A percentile compares a stretch with the other conserved stretches of the same genome.
Conservation (phyloP, 2,113 vertebrate genomes). For the Zingel zingel region DNA sequence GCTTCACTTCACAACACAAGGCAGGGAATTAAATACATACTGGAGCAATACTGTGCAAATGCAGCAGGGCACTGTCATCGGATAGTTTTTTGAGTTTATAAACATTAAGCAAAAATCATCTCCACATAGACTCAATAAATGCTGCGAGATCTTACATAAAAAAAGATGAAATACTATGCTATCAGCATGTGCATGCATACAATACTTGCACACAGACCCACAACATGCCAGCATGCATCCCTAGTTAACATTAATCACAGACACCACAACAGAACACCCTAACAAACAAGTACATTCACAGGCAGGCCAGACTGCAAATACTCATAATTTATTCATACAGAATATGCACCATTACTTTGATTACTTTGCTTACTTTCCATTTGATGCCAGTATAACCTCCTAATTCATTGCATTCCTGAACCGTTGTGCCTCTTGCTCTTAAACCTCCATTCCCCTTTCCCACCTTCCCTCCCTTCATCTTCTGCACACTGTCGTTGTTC, state of each 20-base stretch:
- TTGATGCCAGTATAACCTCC: slow-evolving; percentile 40
- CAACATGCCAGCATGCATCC: neutral
- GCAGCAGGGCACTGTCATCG: neutral
- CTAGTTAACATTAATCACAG: slow-evolving; percentile 1
- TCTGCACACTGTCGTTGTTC: slow-evolving; percentile 58
- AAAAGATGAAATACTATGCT: neutral
- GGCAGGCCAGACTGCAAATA: slow-evolving; percentile 5
- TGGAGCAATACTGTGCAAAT: neutral
- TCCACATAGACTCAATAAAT: neutral
- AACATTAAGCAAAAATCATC: neutral
- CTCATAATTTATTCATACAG: slow-evolving; percentile 29
- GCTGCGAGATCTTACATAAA: neutral
- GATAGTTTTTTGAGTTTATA: neutral
- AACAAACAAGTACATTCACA: slow-evolving; percentile 5
- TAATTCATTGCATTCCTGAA: slow-evolving; percentile 53
- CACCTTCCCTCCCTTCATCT: slow-evolving; percentile 59
- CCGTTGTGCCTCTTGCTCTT: slow-evolving; percentile 21
- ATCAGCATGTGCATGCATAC: neutral
- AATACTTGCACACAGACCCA: neutral
- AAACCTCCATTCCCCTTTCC: slow-evolving; percentile 41
- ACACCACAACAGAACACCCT: slow-evolving; percentile 3
- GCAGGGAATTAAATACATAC: slow-evolving; percentile 31
- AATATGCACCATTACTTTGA: slow-evolving; percentile 23
- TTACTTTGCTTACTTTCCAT: slow-evolving; percentile 30
- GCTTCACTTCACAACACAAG: slow-evolving; percentile 42